These are phyloP conservation scores for Turdus rufiventris DNA, from an alignment of 2,113 vertebrate species.

Conservation along the genomic window DNA sequence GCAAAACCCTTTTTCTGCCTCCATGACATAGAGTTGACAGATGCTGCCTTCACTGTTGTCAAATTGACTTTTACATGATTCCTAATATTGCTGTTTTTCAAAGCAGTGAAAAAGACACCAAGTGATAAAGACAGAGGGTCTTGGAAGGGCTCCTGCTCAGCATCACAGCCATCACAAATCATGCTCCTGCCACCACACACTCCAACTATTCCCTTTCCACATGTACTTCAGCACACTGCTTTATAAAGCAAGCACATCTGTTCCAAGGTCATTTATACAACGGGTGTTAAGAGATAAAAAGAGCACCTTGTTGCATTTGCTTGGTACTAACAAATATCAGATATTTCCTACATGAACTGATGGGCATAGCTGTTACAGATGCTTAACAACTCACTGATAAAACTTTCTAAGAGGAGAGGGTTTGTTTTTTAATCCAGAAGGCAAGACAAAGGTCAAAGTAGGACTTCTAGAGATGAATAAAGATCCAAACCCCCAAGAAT, in stretches of 20 bases:
- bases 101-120: neutral
- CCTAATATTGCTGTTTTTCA: neutral
- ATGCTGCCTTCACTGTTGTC: neutral
- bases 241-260: neutral
- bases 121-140: neutral
- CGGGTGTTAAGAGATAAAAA: neutral
- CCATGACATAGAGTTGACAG: neutral
- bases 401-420: neutral
- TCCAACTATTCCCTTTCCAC: neutral
- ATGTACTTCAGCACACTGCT: accelerated
- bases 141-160: neutral
- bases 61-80: neutral
- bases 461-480: neutral
- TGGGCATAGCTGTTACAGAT: neutral
- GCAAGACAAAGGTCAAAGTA: neutral
- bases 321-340: neutral
- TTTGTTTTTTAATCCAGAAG: neutral
- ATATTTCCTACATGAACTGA: neutral
- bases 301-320: neutral
- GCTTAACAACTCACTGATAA: neutral
- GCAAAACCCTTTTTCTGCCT: neutral
- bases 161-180: neutral
- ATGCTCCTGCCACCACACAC: neutral
- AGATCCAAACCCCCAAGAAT: neutral
- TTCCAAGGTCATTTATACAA: neutral